Evolutionary conservation across 2,113 vertebrate genomes (phyloP).

Genomic region (Apteryx owenii): DNA sequence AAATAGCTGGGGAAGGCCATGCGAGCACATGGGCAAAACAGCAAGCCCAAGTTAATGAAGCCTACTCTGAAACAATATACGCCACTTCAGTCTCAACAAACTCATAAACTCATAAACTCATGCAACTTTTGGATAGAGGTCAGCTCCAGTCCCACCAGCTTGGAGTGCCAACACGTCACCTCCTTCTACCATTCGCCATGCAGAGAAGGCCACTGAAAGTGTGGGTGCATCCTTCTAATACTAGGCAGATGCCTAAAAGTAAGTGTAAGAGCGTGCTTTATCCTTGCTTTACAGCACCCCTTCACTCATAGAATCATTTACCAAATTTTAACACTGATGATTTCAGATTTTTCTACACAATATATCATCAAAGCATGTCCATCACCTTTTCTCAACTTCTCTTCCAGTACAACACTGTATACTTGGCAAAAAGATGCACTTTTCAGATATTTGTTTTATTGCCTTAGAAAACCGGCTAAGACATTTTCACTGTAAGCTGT

Average conservation of each 20-base stretch:
- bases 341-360: background rate
- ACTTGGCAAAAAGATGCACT: background rate
- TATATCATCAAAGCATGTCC: background rate
- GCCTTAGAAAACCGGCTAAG: background rate
- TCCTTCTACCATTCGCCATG: fast-evolving
- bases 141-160: background rate
- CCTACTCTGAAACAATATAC: background rate
- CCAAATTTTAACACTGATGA: background rate
- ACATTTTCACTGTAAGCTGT: background rate
- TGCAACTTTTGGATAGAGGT: background rate
- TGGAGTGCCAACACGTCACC: fast-evolving
- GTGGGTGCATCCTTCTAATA: background rate
- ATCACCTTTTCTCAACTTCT: background rate
- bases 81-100: background rate
- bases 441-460: background rate
- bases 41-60: background rate
- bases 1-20: background rate
- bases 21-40: background rate
- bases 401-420: background rate
- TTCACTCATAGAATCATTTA: background rate
- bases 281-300: background rate
- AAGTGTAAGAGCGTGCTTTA: background rate
- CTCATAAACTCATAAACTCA: background rate
- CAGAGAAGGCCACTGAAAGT: background rate
- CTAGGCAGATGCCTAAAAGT: background rate